These are phyloP conservation scores for Enteromius treurensis DNA, from an alignment of 2,797 vertebrate genomes.

Conservation along the genomic window DNA sequence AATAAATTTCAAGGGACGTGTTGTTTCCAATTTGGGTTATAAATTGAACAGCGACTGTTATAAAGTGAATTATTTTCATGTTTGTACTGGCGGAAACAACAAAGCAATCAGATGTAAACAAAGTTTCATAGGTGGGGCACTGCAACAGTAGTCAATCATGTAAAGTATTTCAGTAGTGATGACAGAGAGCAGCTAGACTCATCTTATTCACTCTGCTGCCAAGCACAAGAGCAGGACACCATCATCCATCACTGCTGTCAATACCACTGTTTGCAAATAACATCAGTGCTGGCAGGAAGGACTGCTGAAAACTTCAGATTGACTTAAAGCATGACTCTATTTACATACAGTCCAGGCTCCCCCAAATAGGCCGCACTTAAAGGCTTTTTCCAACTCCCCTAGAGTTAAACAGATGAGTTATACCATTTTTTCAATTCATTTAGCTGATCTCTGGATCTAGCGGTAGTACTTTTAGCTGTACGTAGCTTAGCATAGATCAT, in stretches of 20 bases:
- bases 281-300: slow-evolving; percentile 36
- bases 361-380: background rate
- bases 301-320: slow-evolving; percentile 22
- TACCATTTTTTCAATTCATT: too few relatives aligned
- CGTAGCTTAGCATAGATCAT: too few relatives aligned
- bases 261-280: slow-evolving; percentile 49
- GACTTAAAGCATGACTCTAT: slow-evolving; percentile 1
- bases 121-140: slow-evolving; percentile 32
- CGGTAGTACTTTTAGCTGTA: too few relatives aligned
- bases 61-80: slow-evolving; percentile 17
- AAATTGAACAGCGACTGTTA: slow-evolving; percentile 10
- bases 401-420: too few relatives aligned
- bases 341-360: background rate
- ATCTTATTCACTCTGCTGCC: slow-evolving; percentile 49
- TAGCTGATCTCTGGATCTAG: too few relatives aligned
- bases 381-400: too few relatives aligned
- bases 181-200: slow-evolving; percentile 41
- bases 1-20: slow-evolving; percentile 25
- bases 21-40: slow-evolving; percentile 3
- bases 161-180: slow-evolving; percentile 44
- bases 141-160: slow-evolving; percentile 37
- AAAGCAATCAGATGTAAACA: slow-evolving; percentile 22
- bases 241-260: slow-evolving; percentile 54
- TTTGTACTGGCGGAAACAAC: slow-evolving; percentile 18
- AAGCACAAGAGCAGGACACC: slow-evolving; percentile 45